Conservation (phyloP, 1,140 invertebrate genomes). For the Apis cerana region DNA sequence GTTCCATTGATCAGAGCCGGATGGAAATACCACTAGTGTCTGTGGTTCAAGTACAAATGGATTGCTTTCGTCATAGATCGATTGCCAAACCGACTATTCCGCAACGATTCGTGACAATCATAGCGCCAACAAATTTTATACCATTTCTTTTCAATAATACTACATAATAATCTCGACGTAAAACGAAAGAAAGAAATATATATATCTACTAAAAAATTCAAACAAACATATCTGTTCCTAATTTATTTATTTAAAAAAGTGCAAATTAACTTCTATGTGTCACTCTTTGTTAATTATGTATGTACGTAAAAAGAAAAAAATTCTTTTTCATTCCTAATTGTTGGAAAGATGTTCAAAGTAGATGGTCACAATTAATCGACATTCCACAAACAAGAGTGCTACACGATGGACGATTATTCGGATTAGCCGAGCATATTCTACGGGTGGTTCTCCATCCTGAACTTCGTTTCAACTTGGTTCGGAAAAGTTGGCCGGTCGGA, state of each 20-base stretch:
- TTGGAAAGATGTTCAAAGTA: conserved; percentile 38
- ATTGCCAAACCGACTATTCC: neutral
- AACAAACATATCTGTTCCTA: no score
- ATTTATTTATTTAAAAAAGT: no score
- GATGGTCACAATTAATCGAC: conserved; percentile 46
- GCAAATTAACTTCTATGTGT: no score
- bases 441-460: conserved; percentile 60
- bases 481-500: conserved; percentile 58
- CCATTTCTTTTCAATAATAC: no score
- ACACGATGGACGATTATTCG: conserved; percentile 60
- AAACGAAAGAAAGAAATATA: no score
- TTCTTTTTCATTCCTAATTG: neutral
- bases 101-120: neutral
- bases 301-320: neutral
- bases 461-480: conserved; percentile 50
- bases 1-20: conserved; percentile 9
- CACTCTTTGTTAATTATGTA: no score
- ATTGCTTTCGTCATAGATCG: neutral
- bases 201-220: no score
- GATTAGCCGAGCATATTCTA: conserved; percentile 61
- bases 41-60: neutral
- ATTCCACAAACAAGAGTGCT: conserved; percentile 45
- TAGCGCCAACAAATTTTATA: neutral
- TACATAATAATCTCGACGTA: no score
- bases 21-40: neutral